phyloP scores from a whole-genome alignment of 2,797 vertebrate genomes.

The Chaunax sp. region DNA sequence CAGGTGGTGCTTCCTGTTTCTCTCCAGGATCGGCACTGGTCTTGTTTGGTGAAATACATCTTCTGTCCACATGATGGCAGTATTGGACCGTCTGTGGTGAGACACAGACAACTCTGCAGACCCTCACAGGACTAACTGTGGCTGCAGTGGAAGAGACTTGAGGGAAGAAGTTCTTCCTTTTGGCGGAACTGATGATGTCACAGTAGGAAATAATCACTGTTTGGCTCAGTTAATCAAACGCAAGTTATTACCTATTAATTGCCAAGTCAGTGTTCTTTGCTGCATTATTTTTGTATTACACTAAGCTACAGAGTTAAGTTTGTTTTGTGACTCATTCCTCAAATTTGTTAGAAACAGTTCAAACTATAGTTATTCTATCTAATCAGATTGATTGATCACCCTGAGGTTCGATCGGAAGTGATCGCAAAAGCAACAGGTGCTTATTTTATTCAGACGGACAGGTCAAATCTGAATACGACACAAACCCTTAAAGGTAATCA shows the following conservation, averaged over 20 bases:
- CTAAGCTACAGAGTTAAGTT: neutral
- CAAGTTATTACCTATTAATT: neutral
- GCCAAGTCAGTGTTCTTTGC: neutral
- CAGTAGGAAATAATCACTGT: neutral
- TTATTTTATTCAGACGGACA: neutral
- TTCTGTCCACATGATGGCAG: slow-evolving; percentile 50
- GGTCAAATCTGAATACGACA: neutral
- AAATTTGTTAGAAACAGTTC: no score
- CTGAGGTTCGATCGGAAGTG: no score
- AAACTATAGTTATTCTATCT: no score
- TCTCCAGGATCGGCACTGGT: no score
- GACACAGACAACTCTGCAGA: neutral
- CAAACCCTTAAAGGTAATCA: slow-evolving; percentile 27
- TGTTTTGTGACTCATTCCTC: neutral
- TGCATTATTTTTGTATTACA: neutral
- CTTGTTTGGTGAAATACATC: neutral
- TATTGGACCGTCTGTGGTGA: slow-evolving; percentile 1
- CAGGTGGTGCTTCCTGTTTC: neutral
- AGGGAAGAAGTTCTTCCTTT: neutral
- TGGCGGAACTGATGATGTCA: neutral
- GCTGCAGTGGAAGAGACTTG: neutral
- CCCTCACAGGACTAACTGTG: neutral
- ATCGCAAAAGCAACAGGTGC: neutral
- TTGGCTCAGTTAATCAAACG: neutral
- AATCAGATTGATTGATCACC: neutral